Conservation (phyloP, 1,140 invertebrate genomes). For the Bombus superbus region DNA sequence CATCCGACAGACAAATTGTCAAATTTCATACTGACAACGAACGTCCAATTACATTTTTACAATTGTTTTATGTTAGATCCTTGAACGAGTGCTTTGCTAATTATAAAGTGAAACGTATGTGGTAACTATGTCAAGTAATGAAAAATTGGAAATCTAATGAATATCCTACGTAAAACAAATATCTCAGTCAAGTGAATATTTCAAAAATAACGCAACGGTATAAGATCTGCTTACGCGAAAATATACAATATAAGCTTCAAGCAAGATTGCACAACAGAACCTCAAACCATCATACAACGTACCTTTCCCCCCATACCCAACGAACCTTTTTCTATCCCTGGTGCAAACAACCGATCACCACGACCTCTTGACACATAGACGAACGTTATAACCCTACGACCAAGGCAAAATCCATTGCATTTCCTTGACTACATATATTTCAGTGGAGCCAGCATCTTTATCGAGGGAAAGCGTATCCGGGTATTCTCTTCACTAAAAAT, state of each 20-base stretch:
- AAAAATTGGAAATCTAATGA: no score
- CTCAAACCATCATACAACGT: not conserved
- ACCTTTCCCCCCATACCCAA: not conserved
- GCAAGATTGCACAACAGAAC: not conserved
- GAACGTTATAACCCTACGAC: not conserved
- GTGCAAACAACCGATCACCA: not conserved
- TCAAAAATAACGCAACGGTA: not conserved
- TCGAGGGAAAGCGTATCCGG: not conserved
- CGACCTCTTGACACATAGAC: not conserved
- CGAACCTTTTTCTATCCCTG: not conserved
- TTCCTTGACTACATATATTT: not conserved
- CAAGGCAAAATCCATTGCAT: not conserved
- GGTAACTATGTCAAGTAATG: no score
- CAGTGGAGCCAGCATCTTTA: not conserved
- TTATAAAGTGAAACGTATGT: no score
- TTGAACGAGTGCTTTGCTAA: no score
- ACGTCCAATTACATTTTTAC: not conserved
- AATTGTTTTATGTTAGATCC: not conserved
- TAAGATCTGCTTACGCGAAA: not conserved
- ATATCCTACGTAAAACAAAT: no score
- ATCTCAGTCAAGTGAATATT: not conserved
- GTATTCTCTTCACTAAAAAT: constrained; percentile 6
- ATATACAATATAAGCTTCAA: not conserved
- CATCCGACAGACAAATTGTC: no score
- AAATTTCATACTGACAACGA: not conserved